Conservation (phyloP, 2,797 vertebrate genomes). For the Orestias chungarensis region DNA sequence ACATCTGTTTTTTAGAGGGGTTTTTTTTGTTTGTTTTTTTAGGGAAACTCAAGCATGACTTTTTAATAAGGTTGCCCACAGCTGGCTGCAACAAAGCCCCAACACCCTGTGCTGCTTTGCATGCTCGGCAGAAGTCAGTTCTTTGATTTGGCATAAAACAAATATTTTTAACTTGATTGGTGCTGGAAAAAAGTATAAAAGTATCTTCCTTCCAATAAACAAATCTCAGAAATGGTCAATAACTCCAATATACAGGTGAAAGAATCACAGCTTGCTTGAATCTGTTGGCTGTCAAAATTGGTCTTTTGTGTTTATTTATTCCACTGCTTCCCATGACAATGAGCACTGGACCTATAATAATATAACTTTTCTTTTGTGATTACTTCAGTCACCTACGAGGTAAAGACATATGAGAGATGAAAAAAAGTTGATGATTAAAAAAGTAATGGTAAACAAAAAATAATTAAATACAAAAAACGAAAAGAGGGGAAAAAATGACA, state of each 20-base stretch:
- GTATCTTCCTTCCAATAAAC: slow-evolving; percentile 17
- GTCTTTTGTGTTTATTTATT: slow-evolving; percentile 34
- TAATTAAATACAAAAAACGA: too few relatives aligned
- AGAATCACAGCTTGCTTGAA: slow-evolving; percentile 45
- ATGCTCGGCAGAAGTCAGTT: neutral
- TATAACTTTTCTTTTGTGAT: too few relatives aligned
- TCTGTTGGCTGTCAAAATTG: slow-evolving; percentile 36
- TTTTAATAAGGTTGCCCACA: neutral
- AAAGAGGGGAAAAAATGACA: too few relatives aligned
- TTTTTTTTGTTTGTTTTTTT: too few relatives aligned
- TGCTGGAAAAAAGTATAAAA: slow-evolving; percentile 26
- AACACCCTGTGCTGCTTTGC: neutral
- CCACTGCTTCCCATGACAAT: slow-evolving; percentile 18
- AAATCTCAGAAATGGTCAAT: slow-evolving; percentile 31
- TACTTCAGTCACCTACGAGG: too few relatives aligned
- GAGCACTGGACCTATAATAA: slow-evolving; percentile 1
- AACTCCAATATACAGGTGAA: slow-evolving; percentile 30
- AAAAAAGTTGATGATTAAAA: too few relatives aligned
- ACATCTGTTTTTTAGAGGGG: too few relatives aligned
- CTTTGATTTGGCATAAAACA: too few relatives aligned
- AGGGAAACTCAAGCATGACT: too few relatives aligned
- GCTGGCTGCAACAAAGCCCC: neutral
- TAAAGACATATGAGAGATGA: too few relatives aligned
- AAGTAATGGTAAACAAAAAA: too few relatives aligned
- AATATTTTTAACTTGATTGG: slow-evolving; percentile 29